phyloP scores from a whole-genome alignment of 2,113 vertebrate genomes.

The Paradisaea rubra region DNA sequence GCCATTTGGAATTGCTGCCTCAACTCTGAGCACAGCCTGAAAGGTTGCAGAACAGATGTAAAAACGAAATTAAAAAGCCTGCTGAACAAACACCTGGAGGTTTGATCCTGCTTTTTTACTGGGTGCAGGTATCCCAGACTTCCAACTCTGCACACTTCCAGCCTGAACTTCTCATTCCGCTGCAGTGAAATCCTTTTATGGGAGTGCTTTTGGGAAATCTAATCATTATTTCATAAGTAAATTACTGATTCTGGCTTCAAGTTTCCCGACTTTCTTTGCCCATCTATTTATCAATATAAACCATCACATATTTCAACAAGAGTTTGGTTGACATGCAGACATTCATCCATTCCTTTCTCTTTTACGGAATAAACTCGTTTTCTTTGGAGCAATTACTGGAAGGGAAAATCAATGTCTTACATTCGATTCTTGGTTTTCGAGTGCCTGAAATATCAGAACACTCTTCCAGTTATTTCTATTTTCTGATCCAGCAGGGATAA shows the following conservation, averaged over 20 bases:
- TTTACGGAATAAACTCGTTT: neutral
- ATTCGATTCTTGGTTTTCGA: neutral
- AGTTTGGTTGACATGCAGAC: neutral
- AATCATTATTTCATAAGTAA: neutral
- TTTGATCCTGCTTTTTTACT: neutral
- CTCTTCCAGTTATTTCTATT: neutral
- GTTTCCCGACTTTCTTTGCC: neutral
- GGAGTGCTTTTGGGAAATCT: neutral
- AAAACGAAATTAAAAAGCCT: neutral
- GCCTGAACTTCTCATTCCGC: neutral
- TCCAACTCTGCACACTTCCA: neutral
- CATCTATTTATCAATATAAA: neutral
- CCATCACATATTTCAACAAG: neutral
- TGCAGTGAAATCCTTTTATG: neutral
- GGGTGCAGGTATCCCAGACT: neutral
- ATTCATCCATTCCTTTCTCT: neutral
- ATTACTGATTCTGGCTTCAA: neutral
- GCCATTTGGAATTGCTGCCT: neutral
- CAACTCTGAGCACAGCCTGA: neutral
- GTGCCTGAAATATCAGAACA: neutral
- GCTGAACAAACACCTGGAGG: neutral
- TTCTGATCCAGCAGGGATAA: neutral
- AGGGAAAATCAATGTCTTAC: neutral
- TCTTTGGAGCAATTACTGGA: neutral
- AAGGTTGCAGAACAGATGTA: neutral